phyloP scores from a whole-genome alignment of 2,888 invertebrate species.

The Parascotia fuliginaria region DNA sequence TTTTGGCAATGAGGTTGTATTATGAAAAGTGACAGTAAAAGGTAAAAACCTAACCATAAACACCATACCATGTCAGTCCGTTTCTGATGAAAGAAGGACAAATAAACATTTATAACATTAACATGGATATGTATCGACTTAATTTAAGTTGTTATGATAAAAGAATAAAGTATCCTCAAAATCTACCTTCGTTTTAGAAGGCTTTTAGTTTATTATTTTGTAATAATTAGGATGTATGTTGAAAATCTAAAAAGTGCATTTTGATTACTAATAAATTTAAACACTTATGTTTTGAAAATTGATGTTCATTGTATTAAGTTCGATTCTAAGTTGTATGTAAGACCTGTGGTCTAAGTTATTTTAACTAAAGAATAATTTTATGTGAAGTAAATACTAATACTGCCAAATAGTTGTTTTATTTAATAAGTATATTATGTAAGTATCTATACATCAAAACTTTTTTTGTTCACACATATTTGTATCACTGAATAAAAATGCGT shows the following conservation, averaged over 20 bases:
- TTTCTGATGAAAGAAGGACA: no score
- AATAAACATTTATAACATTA: no score
- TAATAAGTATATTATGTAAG: no score
- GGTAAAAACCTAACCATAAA: no score
- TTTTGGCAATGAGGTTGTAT: no score
- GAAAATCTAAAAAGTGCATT: conserved; percentile 53
- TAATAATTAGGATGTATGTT: conserved; percentile 41
- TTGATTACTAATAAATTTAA: conserved; percentile 46
- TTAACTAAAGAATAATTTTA: conserved; percentile 47
- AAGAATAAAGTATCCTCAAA: conserved; percentile 24
- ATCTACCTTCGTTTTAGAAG: conserved; percentile 78
- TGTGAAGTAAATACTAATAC: conserved; percentile 35
- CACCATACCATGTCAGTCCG: no score
- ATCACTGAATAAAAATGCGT: no score
- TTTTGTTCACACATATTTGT: no score
- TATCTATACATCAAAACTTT: no score
- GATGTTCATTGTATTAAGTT: conserved; percentile 51
- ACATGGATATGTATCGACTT: no score
- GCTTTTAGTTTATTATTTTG: conserved; percentile 49
- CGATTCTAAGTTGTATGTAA: conserved; percentile 61
- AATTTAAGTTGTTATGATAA: conserved; percentile 31
- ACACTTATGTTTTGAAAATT: conserved; percentile 44
- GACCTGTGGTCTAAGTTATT: conserved; percentile 80
- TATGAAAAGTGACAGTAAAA: no score
- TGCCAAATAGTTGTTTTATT: conserved; percentile 47